Percentiles rank a stretch among this genome's conserved stretches.
Evolutionary conservation across 2,888 invertebrate species (phyloP).

Genomic region (Vanessa cardui): DNA sequence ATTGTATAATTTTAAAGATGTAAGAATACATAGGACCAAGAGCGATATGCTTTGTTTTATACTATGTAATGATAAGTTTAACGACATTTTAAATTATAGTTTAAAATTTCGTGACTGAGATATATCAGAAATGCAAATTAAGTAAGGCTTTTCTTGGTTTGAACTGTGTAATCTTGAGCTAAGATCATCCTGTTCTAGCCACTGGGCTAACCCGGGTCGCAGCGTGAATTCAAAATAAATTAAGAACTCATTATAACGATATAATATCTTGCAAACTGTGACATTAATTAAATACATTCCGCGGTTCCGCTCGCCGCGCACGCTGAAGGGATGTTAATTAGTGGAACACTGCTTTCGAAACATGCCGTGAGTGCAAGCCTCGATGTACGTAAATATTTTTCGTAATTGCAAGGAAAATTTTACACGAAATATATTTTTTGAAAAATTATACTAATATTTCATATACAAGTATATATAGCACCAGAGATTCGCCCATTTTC

Average conservation of each 20-base stretch:
- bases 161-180: too few relatives aligned
- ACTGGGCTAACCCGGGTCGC: not conserved
- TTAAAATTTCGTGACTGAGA: too few relatives aligned
- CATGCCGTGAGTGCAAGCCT: not conserved
- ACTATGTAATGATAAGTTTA: too few relatives aligned
- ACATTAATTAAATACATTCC: not conserved
- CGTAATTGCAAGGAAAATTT: constrained; percentile 5
- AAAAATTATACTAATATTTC: not conserved
- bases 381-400: constrained; percentile 7
- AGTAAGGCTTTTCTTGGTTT: too few relatives aligned
- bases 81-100: too few relatives aligned
- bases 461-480: too few relatives aligned
- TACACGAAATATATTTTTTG: not conserved
- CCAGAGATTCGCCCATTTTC: too few relatives aligned
- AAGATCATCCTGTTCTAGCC: not conserved
- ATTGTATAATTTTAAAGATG: too few relatives aligned
- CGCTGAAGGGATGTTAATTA: constrained; percentile 7
- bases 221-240: not conserved
- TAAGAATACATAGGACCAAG: too few relatives aligned
- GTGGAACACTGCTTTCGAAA: constrained; percentile 5
- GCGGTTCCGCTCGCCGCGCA: not conserved
- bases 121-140: too few relatives aligned
- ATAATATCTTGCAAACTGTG: not conserved
- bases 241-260: not conserved
- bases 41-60: too few relatives aligned